These are phyloP conservation scores for Lycocorax pyrrhopterus DNA, from an alignment of 2,113 vertebrate species.

Conservation along the genomic window DNA sequence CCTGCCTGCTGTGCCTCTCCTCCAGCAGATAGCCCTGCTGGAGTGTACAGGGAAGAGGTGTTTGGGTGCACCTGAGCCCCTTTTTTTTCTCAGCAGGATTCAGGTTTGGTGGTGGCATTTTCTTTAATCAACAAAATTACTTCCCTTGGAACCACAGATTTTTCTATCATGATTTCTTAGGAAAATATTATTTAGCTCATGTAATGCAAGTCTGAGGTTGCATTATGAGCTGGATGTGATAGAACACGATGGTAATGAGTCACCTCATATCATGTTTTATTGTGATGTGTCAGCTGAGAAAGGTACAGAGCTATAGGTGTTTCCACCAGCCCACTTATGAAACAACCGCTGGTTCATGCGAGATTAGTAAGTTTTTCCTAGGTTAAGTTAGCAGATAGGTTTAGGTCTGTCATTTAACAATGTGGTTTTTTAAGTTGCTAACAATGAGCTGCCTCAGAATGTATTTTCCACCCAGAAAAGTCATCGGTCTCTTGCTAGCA, in stretches of 20 bases:
- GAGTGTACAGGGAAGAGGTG: not conserved
- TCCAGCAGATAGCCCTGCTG: not conserved
- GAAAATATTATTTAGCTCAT: constrained; percentile 41
- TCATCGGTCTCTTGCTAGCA: not conserved
- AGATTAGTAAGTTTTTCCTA: constrained; percentile 48
- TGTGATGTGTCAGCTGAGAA: constrained; percentile 56
- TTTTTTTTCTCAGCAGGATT: not conserved
- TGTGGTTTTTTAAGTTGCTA: not conserved
- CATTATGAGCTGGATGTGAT: constrained; percentile 42
- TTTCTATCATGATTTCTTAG: constrained; percentile 10
- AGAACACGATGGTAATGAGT: constrained; percentile 33
- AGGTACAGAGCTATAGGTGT: constrained; percentile 19
- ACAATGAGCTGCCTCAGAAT: not conserved
- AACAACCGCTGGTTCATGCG: not conserved
- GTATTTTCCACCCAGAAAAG: not conserved
- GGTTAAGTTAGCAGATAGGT: not conserved
- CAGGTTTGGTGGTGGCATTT: not conserved
- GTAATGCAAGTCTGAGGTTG: not conserved
- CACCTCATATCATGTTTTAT: constrained; percentile 30
- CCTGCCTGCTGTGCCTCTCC: not conserved
- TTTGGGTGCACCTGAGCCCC: not conserved
- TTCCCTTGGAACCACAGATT: not conserved
- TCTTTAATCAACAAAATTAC: not conserved
- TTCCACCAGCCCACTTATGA: constrained; percentile 13
- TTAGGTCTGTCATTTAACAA: not conserved